phyloP scores from a whole-genome alignment of 2,888 invertebrate genomes.

The Lithophane semibrunnea region DNA sequence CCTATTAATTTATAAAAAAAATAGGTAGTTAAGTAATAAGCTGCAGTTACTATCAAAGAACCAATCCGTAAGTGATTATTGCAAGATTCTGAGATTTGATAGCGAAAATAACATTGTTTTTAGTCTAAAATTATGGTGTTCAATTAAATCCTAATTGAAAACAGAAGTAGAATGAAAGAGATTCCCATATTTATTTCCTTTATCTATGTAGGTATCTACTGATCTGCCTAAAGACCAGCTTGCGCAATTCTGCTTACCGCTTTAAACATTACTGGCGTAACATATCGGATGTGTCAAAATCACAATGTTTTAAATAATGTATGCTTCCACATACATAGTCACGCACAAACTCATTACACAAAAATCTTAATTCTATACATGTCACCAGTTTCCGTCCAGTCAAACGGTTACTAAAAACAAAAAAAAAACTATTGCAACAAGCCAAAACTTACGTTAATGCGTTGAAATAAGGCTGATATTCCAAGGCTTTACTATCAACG shows the following conservation, averaged over 20 bases:
- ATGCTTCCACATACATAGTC: neutral
- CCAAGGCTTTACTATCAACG: neutral
- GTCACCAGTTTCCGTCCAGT: conserved; percentile 49
- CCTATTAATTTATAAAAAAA: neutral
- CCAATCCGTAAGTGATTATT: neutral
- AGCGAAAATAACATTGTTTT: neutral
- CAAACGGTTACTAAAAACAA: conserved; percentile 37
- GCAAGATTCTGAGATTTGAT: neutral
- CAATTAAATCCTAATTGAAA: neutral
- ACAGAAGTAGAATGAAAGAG: too few relatives aligned
- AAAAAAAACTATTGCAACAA: conserved; percentile 14
- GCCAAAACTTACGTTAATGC: neutral
- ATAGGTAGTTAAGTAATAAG: accelerated
- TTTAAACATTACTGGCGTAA: neutral
- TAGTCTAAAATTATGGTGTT: neutral
- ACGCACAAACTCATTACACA: conserved; percentile 23
- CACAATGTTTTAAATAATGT: conserved; percentile 4
- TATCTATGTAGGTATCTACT: too few relatives aligned
- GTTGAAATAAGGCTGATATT: conserved; percentile 2
- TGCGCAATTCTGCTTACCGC: neutral
- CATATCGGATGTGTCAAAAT: conserved; percentile 29
- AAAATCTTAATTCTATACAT: conserved; percentile 55
- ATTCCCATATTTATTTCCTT: too few relatives aligned
- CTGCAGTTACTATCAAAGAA: too few relatives aligned
- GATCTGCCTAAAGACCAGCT: too few relatives aligned